Base-by-base conservation (phyloP, 1,140 invertebrate species). In the Agrypnia vestita region DNA sequence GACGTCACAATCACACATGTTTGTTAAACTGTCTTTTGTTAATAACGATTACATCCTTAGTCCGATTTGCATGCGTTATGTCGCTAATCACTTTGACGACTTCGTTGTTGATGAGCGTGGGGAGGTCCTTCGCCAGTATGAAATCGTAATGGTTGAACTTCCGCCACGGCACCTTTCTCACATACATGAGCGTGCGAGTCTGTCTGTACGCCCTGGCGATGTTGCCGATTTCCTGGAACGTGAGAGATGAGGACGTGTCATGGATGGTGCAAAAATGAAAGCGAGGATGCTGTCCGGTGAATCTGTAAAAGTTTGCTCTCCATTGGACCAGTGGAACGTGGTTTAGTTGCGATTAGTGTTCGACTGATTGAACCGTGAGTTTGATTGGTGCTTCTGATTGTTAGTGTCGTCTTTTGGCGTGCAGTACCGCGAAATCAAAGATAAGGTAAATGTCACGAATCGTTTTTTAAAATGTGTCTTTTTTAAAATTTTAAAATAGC, bases 81-180 rank as follows among this genome's bases (percentile, higher is more conserved):
- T 71, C 49, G 46, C 15, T 15, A 43, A 67, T 19, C 46, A 62
- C 8, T 21, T 21, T 62, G 3, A 83, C 25, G 13, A 83, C 62
- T n/a, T 83, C 79, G 17, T 71, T 86, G 85, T 94, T 93, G 7
- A 94, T 85, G 12, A 92, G 85, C 79, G 86, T 86, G 80, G 91
- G 91, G 0, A 91, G 88, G 80, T 92, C 90, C 15, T 89, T 88
- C 0, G 92, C 93, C 88, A 91, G 94, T 78, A 92, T 89, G 88
- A 94, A 95, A 86, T 95, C 94, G 79, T 94, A 89, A 84, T 95
- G 93, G 84, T 92, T 94, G 87, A 94, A 95, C 56, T 91, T 87
- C 1, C 86, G 84, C 72, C 91, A 86, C 0, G 91, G 90, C 8
- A 95, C 87, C 83, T 90, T 82, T 84, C 87, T 87, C 43, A 85